These are phyloP conservation scores for Melierax canorus DNA, from an alignment of 2,113 vertebrate species.

Conservation along the genomic window DNA sequence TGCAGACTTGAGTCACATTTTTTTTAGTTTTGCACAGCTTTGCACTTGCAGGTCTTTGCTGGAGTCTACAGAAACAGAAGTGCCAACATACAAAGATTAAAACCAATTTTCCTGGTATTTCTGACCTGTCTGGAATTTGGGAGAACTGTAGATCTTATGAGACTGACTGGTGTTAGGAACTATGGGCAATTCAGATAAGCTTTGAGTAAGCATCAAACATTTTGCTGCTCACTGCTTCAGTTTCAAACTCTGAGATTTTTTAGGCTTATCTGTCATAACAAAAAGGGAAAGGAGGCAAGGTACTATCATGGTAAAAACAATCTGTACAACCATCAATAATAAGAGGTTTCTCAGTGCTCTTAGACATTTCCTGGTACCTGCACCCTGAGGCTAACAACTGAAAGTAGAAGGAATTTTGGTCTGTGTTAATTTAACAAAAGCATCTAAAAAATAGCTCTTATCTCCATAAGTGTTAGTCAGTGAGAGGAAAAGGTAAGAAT, in stretches of 20 bases:
- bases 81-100: not conserved
- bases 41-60: not conserved
- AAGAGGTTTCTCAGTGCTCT: not conserved
- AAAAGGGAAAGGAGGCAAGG: not conserved
- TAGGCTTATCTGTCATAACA: not conserved
- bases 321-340: not conserved
- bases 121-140: not conserved
- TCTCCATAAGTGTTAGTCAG: not conserved
- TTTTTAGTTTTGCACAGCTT: not conserved
- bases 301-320: not conserved
- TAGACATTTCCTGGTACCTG: not conserved
- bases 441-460: not conserved
- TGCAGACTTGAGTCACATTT: not conserved
- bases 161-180: not conserved
- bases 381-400: not conserved
- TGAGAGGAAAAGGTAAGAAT: not conserved
- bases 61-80: not conserved
- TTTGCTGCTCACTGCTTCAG: not conserved
- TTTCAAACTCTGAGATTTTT: constrained; percentile 7
- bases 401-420: not conserved
- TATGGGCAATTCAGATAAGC: constrained; percentile 11
- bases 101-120: not conserved
- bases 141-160: not conserved
- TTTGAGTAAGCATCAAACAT: constrained; percentile 8
- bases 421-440: not conserved